A percentile compares a stretch with the other conserved stretches of the same genome.
Evolutionary conservation across 2,888 invertebrate genomes (phyloP).

Genomic region (Dastarcus helophoroides): DNA sequence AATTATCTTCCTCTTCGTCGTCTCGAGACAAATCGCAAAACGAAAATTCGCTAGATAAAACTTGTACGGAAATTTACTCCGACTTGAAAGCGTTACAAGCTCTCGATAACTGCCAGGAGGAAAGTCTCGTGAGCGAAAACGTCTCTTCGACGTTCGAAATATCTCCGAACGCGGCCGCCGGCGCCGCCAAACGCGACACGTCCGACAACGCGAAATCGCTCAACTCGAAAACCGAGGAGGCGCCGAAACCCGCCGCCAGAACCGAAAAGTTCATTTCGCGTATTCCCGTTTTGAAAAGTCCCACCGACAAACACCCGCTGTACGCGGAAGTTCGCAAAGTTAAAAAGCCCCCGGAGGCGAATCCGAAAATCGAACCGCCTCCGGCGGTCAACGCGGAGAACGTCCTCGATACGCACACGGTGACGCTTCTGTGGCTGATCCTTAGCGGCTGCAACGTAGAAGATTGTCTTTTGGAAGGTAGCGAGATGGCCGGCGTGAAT

Average conservation of each 20-base stretch:
- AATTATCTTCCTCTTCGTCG: slow-evolving; percentile 25
- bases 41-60: slow-evolving; percentile 30
- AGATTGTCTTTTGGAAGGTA: slow-evolving; percentile 41
- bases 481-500: slow-evolving; percentile 36
- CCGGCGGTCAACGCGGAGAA: slow-evolving; percentile 5
- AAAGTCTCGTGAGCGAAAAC: slow-evolving; percentile 1
- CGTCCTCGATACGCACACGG: slow-evolving; percentile 49
- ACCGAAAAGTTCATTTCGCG: too few relatives aligned
- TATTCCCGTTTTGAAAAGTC: slow-evolving; percentile 25
- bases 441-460: slow-evolving; percentile 55
- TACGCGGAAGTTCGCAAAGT: slow-evolving; percentile 32
- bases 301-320: slow-evolving; percentile 26
- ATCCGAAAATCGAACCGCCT: slow-evolving; percentile 8
- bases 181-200: slow-evolving; percentile 24
- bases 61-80: slow-evolving; percentile 32
- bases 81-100: slow-evolving; percentile 33
- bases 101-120: slow-evolving; percentile 18
- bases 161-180: slow-evolving; percentile 14
- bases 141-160: slow-evolving; percentile 1
- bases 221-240: slow-evolving; percentile 21
- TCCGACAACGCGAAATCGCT: slow-evolving; percentile 12
- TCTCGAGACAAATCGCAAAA: slow-evolving; percentile 25
- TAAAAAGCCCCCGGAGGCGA: slow-evolving; percentile 16
- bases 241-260: slow-evolving; percentile 18
- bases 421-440: slow-evolving; percentile 66